Base-by-base conservation (phyloP, 2,888 invertebrate species). In the Axea sp. region DNA sequence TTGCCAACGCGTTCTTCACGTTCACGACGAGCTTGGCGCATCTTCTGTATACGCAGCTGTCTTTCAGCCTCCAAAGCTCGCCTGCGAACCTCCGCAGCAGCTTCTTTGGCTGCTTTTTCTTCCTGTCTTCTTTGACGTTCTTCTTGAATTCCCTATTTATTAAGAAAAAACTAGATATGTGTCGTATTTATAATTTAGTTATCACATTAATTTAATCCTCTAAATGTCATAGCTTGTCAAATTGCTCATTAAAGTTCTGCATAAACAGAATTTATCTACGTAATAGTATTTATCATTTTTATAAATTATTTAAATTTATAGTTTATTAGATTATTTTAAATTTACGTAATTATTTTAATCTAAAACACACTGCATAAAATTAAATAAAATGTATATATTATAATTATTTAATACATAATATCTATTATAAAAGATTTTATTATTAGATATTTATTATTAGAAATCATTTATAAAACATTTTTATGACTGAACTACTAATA, bases 71-170 rank as follows among this genome's bases (percentile, higher is more conserved):
- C 96, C 30, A 98, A 86, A 1, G 94, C 94, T 80, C 92, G 92
- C 2, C 97, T 90, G 0, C 98, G 90, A 59, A 96, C 95, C 81
- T 97, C 97, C 0, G 96, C 98, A 0, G 98, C 98, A 0, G 96
- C 96, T 83, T 98, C 98, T 83, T 98, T 97, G 0, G 97, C 97
- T 8, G 96, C 95, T 84, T 98, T 97, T 83, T 97, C 97, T 84
- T 96, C 96, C 88, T 93, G 90, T 31, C 85, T 80, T 15, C 95
- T 91, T 74, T 95, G 93, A 0, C 97, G 89, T 80, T 98, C 98
- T 75, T 97, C 94, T 77, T 97, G 92, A 79, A 96, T 92, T 78
- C 94, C 95, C 84, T 91, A 89, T 14, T 43, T 45, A 35, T 49
- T 17, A 43, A 53, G n/a, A n/a, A n/a, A n/a, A n/a, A n/a, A n/a